Conservation (phyloP, 2,113 vertebrate species). For the Onychostoma macrolepis region DNA sequence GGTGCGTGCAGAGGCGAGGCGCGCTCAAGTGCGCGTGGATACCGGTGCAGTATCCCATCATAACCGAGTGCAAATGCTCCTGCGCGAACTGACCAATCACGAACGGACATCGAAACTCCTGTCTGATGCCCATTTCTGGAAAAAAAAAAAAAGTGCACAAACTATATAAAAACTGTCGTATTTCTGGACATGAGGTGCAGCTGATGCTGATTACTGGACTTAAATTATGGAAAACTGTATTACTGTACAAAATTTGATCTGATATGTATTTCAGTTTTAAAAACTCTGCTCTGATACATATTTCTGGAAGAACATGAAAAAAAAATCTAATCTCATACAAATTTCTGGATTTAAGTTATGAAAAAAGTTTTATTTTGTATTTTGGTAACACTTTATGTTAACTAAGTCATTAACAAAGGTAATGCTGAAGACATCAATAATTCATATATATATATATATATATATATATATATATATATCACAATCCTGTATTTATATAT, state of each 20-base stretch:
- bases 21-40: conserved; percentile 94
- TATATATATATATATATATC: background rate
- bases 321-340: background rate
- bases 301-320: background rate
- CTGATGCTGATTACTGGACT: background rate
- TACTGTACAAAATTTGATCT: background rate
- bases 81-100: conserved; percentile 78
- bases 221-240: background rate
- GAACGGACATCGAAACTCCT: background rate
- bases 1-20: conserved; percentile 85
- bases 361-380: conserved; percentile 51
- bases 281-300: background rate
- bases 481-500: background rate
- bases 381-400: conserved; percentile 16
- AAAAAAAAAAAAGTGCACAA: background rate
- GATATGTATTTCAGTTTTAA: background rate
- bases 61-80: conserved; percentile 95
- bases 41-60: conserved; percentile 94
- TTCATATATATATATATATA: background rate
- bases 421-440: background rate
- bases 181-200: background rate
- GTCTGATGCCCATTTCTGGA: background rate
- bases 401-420: background rate
- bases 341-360: conserved; percentile 24
- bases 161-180: background rate